These are phyloP conservation scores for Amblyteles armatorius DNA, from an alignment of 2,888 invertebrate genomes.

Conservation along the genomic window DNA sequence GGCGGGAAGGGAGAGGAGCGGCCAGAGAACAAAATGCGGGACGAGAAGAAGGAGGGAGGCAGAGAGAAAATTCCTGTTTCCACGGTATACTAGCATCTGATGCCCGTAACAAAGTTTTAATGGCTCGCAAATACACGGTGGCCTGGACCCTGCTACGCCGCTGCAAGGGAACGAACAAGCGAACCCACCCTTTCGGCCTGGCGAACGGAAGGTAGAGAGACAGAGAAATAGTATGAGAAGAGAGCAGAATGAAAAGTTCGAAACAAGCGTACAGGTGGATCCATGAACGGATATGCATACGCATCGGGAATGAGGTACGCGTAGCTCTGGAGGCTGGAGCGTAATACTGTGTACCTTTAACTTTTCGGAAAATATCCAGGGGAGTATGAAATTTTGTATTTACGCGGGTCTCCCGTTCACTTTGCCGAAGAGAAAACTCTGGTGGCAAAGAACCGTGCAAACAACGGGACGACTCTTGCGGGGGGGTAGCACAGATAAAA, in stretches of 20 bases:
- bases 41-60: slow-evolving; percentile 30
- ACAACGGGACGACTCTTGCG: not conserved
- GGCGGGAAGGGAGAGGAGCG: not conserved
- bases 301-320: not conserved
- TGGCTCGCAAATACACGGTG: slow-evolving; percentile 72
- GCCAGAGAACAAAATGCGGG: slow-evolving; percentile 24
- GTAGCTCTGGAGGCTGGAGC: not conserved
- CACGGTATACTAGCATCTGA: slow-evolving; percentile 54
- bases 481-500: not conserved
- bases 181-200: slow-evolving; percentile 60
- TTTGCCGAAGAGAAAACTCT: not conserved
- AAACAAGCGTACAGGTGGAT: slow-evolving; percentile 4
- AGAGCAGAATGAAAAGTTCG: slow-evolving; percentile 21
- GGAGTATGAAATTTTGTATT: not conserved
- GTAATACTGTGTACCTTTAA: not conserved
- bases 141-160: slow-evolving; percentile 28
- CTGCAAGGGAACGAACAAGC: slow-evolving; percentile 66
- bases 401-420: not conserved
- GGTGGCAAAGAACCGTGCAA: slow-evolving; percentile 2
- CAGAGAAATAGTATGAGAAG: slow-evolving; percentile 14
- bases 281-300: slow-evolving; percentile 12
- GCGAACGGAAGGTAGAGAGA: slow-evolving; percentile 34
- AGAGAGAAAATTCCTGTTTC: slow-evolving; percentile 58
- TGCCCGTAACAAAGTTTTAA: slow-evolving; percentile 74
- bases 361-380: not conserved